These are phyloP conservation scores for Eupeodes luniger DNA, from an alignment of 2,888 invertebrate genomes.

Conservation along the genomic window DNA sequence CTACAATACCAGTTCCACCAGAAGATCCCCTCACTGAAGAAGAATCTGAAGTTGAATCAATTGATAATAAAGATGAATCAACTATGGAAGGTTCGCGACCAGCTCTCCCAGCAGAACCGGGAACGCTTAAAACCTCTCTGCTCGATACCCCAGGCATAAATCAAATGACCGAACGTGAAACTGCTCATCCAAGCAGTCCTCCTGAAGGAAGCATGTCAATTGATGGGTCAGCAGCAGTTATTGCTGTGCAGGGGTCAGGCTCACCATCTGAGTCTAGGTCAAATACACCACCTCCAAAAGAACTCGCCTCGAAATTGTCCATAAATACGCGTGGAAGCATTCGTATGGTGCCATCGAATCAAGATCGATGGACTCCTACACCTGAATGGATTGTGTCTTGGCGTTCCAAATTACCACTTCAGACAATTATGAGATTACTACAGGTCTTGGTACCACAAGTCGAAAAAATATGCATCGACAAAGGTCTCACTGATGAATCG, in stretches of 20 bases:
- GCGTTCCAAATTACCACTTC: constrained; percentile 98
- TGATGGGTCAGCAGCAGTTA: constrained; percentile 31
- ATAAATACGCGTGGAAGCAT: constrained; percentile 87
- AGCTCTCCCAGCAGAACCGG: constrained; percentile 94
- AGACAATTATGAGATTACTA: constrained; percentile 99
- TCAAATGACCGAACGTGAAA: constrained; percentile 97
- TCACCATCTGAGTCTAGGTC: constrained; percentile 75
- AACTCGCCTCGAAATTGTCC: constrained; percentile 79
- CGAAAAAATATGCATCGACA: constrained; percentile 99
- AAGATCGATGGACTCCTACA: constrained; percentile 91
- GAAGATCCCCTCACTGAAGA: constrained; percentile 80
- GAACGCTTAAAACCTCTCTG: constrained; percentile 94
- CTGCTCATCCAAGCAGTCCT: constrained; percentile 89
- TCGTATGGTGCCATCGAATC: constrained; percentile 84
- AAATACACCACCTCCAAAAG: constrained; percentile 75
- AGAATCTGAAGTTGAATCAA: constrained; percentile 82
- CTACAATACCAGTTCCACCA: constrained; percentile 74
- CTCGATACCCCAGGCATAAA: constrained; percentile 95
- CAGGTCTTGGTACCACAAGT: constrained; percentile 99
- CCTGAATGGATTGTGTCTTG: constrained; percentile 97
- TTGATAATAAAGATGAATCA: constrained; percentile 75
- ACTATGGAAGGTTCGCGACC: constrained; percentile 93
- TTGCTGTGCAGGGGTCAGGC: constrained; percentile 71
- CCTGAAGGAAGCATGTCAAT: constrained; percentile 69
- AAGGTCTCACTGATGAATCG: constrained; percentile 99